Conservation (phyloP, 2,888 invertebrate genomes). For the Neria commutata region DNA sequence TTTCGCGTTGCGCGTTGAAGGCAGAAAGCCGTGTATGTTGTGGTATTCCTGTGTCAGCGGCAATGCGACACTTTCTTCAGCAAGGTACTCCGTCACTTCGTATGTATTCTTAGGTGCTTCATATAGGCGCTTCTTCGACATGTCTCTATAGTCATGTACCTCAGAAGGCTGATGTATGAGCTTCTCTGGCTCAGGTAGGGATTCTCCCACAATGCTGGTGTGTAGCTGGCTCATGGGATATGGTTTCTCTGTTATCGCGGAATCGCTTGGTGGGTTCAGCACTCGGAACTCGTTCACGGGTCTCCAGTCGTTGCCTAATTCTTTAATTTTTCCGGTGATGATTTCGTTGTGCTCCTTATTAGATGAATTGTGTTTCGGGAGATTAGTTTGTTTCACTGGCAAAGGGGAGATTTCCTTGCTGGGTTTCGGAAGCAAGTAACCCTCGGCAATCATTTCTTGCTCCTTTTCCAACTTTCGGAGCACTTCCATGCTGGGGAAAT, state of each 20-base stretch:
- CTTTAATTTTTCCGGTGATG: conserved; percentile 44
- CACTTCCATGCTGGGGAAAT: conserved; percentile 34
- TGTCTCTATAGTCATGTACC: conserved; percentile 27
- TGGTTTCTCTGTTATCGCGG: conserved; percentile 42
- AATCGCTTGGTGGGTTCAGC: conserved; percentile 36
- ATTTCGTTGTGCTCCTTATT: conserved; percentile 39
- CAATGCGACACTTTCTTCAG: conserved; percentile 45
- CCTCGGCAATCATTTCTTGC: conserved; percentile 56
- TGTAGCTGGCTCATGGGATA: conserved; percentile 48
- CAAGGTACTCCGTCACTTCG: conserved; percentile 56
- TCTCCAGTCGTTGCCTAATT: conserved; percentile 53
- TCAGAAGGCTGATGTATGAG: conserved; percentile 30
- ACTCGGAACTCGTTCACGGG: conserved; percentile 52
- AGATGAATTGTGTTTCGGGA: conserved; percentile 14
- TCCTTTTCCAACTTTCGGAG: conserved; percentile 52
- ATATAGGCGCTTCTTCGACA: conserved; percentile 33
- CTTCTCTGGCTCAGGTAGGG: conserved; percentile 48
- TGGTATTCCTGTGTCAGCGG: conserved; percentile 31
- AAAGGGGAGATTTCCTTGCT: conserved; percentile 35
- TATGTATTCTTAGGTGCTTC: conserved; percentile 43
- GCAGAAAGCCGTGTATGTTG: conserved; percentile 40
- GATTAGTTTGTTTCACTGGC: conserved; percentile 5
- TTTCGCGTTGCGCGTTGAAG: conserved; percentile 18
- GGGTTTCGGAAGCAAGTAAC: conserved; percentile 39
- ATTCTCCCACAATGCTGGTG: conserved; percentile 43